A percentile compares a stretch with the other conserved stretches of the same genome.
Conservation (phyloP, 2,113 vertebrate species). For the Megaleporinus macrocephalus region DNA sequence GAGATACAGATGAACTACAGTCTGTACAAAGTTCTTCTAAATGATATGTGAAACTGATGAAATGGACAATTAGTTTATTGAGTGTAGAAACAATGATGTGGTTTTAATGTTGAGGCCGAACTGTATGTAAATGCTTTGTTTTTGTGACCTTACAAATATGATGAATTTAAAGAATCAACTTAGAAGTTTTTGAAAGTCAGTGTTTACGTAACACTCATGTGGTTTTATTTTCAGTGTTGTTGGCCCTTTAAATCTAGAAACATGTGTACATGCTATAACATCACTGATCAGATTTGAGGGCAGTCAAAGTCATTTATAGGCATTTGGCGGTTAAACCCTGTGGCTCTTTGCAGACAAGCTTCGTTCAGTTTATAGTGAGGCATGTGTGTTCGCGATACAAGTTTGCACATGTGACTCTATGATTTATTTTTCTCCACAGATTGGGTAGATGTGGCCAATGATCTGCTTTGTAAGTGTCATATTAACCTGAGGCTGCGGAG, state of each 20-base stretch:
- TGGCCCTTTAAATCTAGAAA: background rate
- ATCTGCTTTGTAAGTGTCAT: slow-evolving; percentile 87
- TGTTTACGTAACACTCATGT: too few relatives aligned
- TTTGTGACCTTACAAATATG: too few relatives aligned
- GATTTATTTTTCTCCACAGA: slow-evolving; percentile 71
- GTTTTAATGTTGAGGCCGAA: too few relatives aligned
- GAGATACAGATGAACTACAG: too few relatives aligned
- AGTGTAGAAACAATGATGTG: too few relatives aligned
- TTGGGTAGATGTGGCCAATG: slow-evolving; percentile 89
- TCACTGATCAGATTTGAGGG: background rate
- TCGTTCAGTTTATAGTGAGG: background rate
- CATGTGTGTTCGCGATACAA: background rate
- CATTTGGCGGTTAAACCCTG: background rate
- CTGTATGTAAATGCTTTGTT: too few relatives aligned
- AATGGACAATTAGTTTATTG: too few relatives aligned
- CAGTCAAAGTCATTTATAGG: background rate
- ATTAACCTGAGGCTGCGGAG: slow-evolving; percentile 78
- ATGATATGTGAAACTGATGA: too few relatives aligned
- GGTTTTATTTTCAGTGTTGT: too few relatives aligned
- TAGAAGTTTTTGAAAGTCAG: too few relatives aligned
- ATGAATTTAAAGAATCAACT: too few relatives aligned
- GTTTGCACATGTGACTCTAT: background rate
- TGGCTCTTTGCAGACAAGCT: background rate
- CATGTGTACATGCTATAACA: background rate
- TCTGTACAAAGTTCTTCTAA: too few relatives aligned